phyloP scores from a whole-genome alignment of 2,797 vertebrate genomes.

The Sarcoramphus papa region DNA sequence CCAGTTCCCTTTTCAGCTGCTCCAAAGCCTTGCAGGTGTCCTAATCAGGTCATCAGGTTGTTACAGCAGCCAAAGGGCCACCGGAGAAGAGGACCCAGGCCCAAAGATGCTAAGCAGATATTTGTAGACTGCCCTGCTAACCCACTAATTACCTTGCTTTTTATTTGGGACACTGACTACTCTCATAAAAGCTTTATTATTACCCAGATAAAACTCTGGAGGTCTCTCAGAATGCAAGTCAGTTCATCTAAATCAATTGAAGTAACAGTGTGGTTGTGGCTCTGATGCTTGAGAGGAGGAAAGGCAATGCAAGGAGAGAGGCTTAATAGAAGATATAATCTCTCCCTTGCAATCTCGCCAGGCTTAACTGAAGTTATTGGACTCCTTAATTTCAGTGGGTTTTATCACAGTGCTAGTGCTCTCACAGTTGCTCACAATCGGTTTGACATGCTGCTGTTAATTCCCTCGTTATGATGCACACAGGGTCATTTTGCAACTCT shows the following conservation, averaged over 20 bases:
- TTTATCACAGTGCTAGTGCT: background rate
- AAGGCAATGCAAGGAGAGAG: background rate
- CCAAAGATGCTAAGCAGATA: background rate
- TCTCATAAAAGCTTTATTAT: background rate
- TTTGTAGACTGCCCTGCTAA: background rate
- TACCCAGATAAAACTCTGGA: background rate
- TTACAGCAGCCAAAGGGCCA: background rate
- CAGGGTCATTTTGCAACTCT: background rate
- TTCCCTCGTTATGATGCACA: background rate
- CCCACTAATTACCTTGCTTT: background rate
- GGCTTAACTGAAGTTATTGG: background rate
- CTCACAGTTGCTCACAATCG: accelerated
- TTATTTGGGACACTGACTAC: background rate
- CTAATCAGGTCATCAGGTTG: background rate
- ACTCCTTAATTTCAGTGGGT: background rate
- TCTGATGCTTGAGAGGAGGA: background rate
- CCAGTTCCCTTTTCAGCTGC: background rate
- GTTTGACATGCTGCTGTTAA: background rate
- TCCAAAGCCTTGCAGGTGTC: background rate
- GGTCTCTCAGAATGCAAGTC: background rate
- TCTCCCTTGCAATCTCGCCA: background rate
- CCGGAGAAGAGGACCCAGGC: background rate
- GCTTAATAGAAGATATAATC: background rate
- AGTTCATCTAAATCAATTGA: background rate
- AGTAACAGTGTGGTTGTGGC: background rate